These are phyloP conservation scores for Tamias sibiricus DNA, from an alignment of 2,113 vertebrate genomes.

Conservation along the genomic window DNA sequence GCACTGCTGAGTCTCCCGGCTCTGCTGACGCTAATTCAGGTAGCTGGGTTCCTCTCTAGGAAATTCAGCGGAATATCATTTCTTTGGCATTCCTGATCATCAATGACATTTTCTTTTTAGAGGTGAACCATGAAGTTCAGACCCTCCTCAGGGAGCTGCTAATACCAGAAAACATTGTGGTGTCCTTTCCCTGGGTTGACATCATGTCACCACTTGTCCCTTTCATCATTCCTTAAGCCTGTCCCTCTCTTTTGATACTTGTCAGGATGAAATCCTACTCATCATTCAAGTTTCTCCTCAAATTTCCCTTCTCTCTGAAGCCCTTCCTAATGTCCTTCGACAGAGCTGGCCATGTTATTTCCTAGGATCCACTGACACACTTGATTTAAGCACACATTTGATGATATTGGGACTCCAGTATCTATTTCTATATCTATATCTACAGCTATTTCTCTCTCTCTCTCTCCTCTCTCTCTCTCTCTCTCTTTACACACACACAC, in stretches of 20 bases:
- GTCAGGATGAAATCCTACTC: background rate
- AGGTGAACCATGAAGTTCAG: conserved; percentile 2
- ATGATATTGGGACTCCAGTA: background rate
- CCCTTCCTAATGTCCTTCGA: background rate
- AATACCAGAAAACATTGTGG: background rate
- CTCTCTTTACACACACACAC: too few relatives aligned
- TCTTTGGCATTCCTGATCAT: background rate
- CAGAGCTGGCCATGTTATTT: background rate
- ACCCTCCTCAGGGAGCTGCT: background rate
- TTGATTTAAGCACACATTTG: background rate
- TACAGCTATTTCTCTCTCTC: too few relatives aligned
- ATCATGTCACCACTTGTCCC: background rate
- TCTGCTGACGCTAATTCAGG: background rate
- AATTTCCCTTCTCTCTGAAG: background rate
- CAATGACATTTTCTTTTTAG: background rate
- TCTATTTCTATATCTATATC: too few relatives aligned
- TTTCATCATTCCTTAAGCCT: background rate
- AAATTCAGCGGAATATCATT: background rate
- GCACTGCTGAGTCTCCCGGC: background rate
- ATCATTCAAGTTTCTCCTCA: background rate
- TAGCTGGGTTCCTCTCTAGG: background rate
- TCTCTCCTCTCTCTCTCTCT: too few relatives aligned
- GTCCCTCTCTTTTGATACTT: too few relatives aligned
- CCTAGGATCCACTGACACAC: background rate
- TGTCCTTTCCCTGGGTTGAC: background rate